Conservation (phyloP, 2,113 vertebrate species). For the Oreochromis tanganicae region DNA sequence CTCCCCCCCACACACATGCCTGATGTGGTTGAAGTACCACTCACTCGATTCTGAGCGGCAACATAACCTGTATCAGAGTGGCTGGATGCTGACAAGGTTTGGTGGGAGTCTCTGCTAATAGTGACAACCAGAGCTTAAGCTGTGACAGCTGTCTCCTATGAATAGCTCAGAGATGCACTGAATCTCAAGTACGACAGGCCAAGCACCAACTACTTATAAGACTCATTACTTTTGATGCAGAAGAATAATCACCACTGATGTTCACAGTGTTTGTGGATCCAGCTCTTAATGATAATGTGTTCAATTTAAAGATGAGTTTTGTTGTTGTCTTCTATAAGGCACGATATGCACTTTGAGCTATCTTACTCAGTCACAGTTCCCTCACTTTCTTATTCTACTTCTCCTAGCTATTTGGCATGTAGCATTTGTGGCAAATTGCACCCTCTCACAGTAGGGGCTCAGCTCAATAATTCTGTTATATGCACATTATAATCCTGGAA, state of each 20-base stretch:
- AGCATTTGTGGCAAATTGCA: neutral
- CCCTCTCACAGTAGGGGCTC: neutral
- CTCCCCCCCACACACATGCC: rapidly evolving
- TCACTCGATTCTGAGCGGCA: neutral
- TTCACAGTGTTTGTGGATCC: neutral
- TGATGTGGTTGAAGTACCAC: neutral
- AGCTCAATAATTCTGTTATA: neutral
- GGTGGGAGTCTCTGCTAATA: neutral
- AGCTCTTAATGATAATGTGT: neutral
- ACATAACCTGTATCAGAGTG: neutral
- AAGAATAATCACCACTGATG: neutral
- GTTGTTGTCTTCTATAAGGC: neutral
- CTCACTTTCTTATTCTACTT: neutral
- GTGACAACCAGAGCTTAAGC: neutral
- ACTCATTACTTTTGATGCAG: neutral
- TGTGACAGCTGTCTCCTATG: neutral
- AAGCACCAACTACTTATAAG: neutral
- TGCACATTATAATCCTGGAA: neutral
- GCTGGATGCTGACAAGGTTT: neutral
- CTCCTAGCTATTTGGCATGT: neutral
- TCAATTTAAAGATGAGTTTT: neutral
- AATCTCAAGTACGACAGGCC: neutral
- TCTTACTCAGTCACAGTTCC: neutral
- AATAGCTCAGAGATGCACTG: neutral
- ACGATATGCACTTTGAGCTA: neutral